Evolutionary conservation across 2,888 invertebrate species (phyloP).

Genomic region (Gasteruption jaculator): DNA sequence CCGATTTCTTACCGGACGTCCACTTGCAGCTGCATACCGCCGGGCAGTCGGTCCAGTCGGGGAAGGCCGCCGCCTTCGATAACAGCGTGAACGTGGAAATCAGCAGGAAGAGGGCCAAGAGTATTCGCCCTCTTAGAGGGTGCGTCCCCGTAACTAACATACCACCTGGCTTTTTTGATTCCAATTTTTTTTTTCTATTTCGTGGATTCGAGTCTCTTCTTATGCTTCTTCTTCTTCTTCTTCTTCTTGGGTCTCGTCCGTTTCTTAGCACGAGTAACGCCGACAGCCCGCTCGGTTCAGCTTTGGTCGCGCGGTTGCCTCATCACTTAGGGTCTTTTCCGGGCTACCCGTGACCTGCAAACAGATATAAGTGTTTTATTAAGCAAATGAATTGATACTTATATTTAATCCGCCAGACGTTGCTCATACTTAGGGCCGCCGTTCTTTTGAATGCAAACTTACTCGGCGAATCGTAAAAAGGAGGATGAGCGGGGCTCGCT

Average conservation of each 20-base stretch:
- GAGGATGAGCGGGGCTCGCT: too few relatives aligned
- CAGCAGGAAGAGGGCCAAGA: constrained; percentile 41
- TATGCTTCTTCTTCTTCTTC: constrained; percentile 12
- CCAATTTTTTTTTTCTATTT: constrained; percentile 9
- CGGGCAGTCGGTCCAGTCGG: constrained; percentile 87
- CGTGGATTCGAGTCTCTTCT: not conserved
- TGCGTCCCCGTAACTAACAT: constrained; percentile 37
- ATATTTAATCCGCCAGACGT: too few relatives aligned
- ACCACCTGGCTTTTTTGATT: constrained; percentile 28
- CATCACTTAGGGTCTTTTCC: too few relatives aligned
- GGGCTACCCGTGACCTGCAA: too few relatives aligned
- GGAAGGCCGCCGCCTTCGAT: constrained; percentile 55
- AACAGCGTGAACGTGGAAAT: constrained; percentile 37
- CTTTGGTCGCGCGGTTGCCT: too few relatives aligned
- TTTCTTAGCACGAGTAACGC: too few relatives aligned
- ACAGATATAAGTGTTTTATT: too few relatives aligned
- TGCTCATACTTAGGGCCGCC: too few relatives aligned
- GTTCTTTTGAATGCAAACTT: too few relatives aligned
- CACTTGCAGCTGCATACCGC: constrained; percentile 86
- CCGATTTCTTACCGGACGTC: constrained; percentile 88
- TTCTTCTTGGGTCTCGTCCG: not conserved
- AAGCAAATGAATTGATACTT: too few relatives aligned
- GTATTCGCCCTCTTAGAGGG: constrained; percentile 43
- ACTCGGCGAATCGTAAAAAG: too few relatives aligned
- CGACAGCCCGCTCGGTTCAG: too few relatives aligned